Evolutionary conservation across 2,113 vertebrate species (phyloP).

Genomic region (Hepsetus odoe): DNA sequence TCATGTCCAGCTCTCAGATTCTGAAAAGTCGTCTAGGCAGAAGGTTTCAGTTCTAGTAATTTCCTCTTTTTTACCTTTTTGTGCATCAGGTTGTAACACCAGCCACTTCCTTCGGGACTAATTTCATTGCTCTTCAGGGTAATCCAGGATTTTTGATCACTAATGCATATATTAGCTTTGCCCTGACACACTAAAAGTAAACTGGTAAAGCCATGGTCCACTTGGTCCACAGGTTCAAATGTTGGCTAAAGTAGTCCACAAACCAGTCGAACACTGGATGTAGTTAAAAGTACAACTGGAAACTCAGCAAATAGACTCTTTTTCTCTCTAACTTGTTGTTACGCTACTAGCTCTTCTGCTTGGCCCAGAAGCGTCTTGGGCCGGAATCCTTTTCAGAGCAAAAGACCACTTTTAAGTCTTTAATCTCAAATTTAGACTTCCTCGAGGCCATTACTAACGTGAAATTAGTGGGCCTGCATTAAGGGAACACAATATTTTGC

Average conservation of each 20-base stretch:
- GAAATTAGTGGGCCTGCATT: neutral
- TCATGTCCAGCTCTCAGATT: neutral
- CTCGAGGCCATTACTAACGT: neutral
- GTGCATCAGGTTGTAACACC: neutral
- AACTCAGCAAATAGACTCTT: neutral
- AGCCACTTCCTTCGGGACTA: neutral
- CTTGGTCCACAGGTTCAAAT: too few relatives aligned
- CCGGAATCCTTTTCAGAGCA: neutral
- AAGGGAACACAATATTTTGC: too few relatives aligned
- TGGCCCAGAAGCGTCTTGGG: neutral
- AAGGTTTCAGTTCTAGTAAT: neutral
- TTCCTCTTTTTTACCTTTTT: slow-evolving; percentile 13
- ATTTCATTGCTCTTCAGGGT: neutral
- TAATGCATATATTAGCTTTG: neutral
- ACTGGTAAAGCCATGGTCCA: too few relatives aligned
- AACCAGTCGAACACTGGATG: too few relatives aligned
- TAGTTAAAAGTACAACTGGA: neutral
- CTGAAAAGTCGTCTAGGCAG: neutral
- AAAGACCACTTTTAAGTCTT: neutral
- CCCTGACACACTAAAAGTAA: neutral
- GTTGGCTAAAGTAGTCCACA: too few relatives aligned
- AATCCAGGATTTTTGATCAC: neutral
- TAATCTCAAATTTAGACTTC: too few relatives aligned
- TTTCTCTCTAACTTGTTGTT: neutral
- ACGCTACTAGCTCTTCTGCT: neutral